Evolutionary conservation across 2,797 vertebrate species (phyloP).

Genomic region (Pampus argenteus): DNA sequence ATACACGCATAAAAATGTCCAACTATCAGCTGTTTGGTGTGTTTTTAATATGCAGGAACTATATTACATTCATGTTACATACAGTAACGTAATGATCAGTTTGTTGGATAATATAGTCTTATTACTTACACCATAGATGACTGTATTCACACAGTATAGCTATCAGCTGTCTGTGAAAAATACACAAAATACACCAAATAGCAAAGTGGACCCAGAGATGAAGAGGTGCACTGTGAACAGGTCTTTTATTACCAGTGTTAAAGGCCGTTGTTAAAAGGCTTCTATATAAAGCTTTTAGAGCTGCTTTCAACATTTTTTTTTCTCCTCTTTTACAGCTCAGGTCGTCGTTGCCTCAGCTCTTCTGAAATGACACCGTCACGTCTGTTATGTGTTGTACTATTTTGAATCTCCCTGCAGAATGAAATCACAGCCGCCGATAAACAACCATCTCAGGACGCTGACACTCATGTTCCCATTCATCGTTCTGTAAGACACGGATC

Average conservation of each 20-base stretch:
- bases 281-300: constrained; percentile 42
- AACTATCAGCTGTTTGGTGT: background rate
- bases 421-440: constrained; percentile 43
- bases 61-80: background rate
- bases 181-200: background rate
- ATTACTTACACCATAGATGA: no score
- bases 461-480: constrained; percentile 27
- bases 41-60: no score
- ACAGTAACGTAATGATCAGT: no score
- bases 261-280: constrained; percentile 33
- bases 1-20: no score
- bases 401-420: constrained; percentile 36
- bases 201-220: constrained; percentile 14
- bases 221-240: constrained; percentile 3
- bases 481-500: constrained; percentile 41
- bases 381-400: constrained; percentile 40
- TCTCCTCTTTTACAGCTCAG: constrained; percentile 1
- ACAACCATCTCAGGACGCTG: constrained; percentile 39
- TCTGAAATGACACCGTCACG: constrained; percentile 41
- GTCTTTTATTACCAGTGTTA: constrained; percentile 29
- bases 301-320: constrained; percentile 2
- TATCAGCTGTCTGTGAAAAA: no score
- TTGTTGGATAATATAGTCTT: background rate
- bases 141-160: no score
- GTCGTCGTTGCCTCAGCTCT: constrained; percentile 17